A percentile compares a stretch with the other conserved stretches of the same genome.
These are phyloP conservation scores for Latrodectus elegans DNA, from an alignment of 2,888 invertebrate species.

Conservation along the genomic window DNA sequence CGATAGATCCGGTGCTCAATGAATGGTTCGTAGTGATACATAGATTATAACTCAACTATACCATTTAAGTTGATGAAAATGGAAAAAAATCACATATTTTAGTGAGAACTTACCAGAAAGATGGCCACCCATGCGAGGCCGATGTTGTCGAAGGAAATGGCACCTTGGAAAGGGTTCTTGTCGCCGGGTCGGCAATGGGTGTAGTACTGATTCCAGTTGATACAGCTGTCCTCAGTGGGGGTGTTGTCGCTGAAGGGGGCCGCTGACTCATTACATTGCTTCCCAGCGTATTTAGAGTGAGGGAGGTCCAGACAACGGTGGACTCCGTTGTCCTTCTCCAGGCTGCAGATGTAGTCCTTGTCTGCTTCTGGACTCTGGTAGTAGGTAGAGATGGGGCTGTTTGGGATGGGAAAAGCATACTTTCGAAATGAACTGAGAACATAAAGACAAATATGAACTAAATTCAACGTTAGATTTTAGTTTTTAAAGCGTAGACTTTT, in stretches of 20 bases:
- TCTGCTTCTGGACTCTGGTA: slow-evolving; percentile 78
- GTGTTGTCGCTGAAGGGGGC: slow-evolving; percentile 31
- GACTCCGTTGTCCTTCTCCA: slow-evolving; percentile 94
- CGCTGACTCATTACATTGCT: slow-evolving; percentile 86
- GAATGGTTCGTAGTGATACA: too few species aligned
- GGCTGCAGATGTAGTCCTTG: slow-evolving; percentile 97
- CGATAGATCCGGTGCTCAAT: too few species aligned
- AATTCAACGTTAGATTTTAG: too few species aligned
- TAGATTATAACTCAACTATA: too few species aligned
- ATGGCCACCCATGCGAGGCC: slow-evolving; percentile 99
- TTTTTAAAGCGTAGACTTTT: too few species aligned
- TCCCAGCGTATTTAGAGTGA: slow-evolving; percentile 82
- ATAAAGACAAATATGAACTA: too few species aligned
- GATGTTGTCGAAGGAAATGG: slow-evolving; percentile 99
- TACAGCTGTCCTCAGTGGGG: slow-evolving; percentile 82
- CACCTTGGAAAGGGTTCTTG: slow-evolving; percentile 98
- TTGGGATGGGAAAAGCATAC: not conserved
- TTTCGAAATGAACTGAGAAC: too few species aligned
- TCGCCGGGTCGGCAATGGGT: slow-evolving; percentile 93
- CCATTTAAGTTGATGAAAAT: not conserved
- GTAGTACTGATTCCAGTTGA: slow-evolving; percentile 99
- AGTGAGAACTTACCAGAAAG: slow-evolving; percentile 84
- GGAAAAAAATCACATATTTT: not conserved
- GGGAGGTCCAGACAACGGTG: slow-evolving; percentile 90
- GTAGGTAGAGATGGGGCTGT: slow-evolving; percentile 82